Base-by-base conservation (phyloP, 2,113 vertebrate species). In the Eurypyga helias region DNA sequence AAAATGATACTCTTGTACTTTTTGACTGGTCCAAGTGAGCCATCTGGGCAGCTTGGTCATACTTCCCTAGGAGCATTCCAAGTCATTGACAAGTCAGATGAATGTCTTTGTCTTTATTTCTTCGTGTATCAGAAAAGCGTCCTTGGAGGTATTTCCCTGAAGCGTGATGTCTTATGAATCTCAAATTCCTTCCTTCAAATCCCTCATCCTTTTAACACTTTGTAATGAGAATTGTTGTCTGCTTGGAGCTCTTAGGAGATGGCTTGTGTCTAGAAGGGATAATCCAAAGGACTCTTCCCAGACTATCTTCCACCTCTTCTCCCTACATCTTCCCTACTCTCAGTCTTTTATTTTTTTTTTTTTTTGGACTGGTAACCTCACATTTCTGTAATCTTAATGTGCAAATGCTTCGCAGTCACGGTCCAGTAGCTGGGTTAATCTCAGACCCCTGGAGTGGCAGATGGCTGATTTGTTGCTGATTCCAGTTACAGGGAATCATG, bases 401-500 rank as follows among this genome's bases (percentile, higher is more conserved):
- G 89, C 91, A 95, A 90, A 92, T 92, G 69, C 64, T 87, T 84
- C 93, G 49, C 48, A 91, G 90, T 86, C 89, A 90, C 4, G 45
- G 91, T 89, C 94, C 97, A 94, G 84, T 83, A 48, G 54, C 70
- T 95, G 77, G 75, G 86, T 95, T 97, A 96, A 96, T 97, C 97
- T 95, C 77, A 80, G 83, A 75, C 73, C 87, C 86, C 92, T 82
- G 36, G 76, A 96, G 96, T 96, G 89, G 77, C 96, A 94, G 94
- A 93, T 89, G 94, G 95, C 88, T 96, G 95, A 95, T 92, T 95
- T 96, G 85, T 93, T 95, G 88, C 93, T 90, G 83, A 97, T 97
- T 87, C 94, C 79, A 69, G 92, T 87, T 93, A 95, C 19, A 82
- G 92, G 87, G 48, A 93, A 96, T 83, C 7, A 13, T 93, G 72